Evolutionary conservation across 2,113 vertebrate genomes (phyloP), one percentile per base, ranked within the genome.

Genomic region (Struthio camelus): DNA sequence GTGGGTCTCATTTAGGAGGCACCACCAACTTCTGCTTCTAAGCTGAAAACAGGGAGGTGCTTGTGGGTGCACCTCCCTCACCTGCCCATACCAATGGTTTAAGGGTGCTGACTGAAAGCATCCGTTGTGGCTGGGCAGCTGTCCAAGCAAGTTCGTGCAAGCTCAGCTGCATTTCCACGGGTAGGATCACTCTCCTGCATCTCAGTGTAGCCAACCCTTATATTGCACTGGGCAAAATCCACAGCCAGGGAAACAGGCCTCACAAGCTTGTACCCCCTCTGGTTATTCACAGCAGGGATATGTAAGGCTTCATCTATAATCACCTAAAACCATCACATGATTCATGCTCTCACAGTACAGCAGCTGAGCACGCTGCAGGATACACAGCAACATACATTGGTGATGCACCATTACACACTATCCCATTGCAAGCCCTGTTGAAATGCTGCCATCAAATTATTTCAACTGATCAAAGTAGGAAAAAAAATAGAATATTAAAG

Each of bases 351-450:
- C 71, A 11, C 96, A 91, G 94, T 15, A 83, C 93, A 94, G 88
- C 95, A 95, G 95, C 94, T 95, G 95, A 97, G 94, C 95, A 94
- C 84, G 84, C 96, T 94, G 96, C 89, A 97, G 95, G 96, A 97
- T 95, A 91, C 89, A 67, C 96, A 93, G 94, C 95, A 95, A 95
- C 95, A 93, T 50, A 78, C 89, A 94, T 54, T 71, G 95, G 96
- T 78, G 93, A 96, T 94, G 96, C 94, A 96, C 92, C 95, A 94
- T 96, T 97, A 97, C 94, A 95, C 88, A 61, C 90, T 86, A 91
- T 6, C 78, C 89, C 81, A 11, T 20, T 36, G 86, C 94, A 94
- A 96, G 84, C 81, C 80, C 88, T 69, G 82, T 61, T 95, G 95
- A 96, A 96, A 97, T 19, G 73, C 80, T 94, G 91, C 94, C 94